Conservation (phyloP, 2,113 vertebrate species). For the Ariopsis seemanni region DNA sequence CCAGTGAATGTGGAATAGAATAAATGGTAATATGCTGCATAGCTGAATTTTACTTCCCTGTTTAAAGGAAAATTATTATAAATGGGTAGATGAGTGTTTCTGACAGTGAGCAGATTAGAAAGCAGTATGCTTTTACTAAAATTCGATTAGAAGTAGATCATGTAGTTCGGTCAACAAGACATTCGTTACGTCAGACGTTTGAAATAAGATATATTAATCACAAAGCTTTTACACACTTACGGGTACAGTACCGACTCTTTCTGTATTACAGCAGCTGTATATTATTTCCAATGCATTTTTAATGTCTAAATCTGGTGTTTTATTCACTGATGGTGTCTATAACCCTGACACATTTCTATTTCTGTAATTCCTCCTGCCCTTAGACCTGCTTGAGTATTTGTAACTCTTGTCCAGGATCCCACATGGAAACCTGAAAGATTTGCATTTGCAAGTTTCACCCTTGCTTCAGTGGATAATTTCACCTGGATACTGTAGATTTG, state of each 20-base stretch:
- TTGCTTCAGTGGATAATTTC: neutral
- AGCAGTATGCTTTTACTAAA: neutral
- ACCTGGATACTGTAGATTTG: neutral
- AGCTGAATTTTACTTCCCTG: neutral
- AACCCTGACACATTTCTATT: neutral
- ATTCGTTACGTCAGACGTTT: neutral
- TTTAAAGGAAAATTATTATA: neutral
- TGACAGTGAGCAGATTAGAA: neutral
- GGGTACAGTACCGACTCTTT: neutral
- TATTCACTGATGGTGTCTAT: neutral
- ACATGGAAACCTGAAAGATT: neutral
- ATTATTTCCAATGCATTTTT: neutral
- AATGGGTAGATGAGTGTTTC: neutral
- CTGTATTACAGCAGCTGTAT: neutral
- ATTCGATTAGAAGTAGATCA: neutral
- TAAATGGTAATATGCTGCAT: neutral
- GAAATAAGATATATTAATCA: neutral
- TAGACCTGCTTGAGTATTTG: neutral
- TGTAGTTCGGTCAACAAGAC: neutral
- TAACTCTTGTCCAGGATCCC: neutral
- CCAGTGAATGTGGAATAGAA: no score
- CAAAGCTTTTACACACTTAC: neutral
- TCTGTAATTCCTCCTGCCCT: neutral
- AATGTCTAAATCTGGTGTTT: neutral
- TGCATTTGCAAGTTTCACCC: neutral